phyloP scores from a whole-genome alignment of 2,888 invertebrate species.

The Noctuana brunneofusca region DNA sequence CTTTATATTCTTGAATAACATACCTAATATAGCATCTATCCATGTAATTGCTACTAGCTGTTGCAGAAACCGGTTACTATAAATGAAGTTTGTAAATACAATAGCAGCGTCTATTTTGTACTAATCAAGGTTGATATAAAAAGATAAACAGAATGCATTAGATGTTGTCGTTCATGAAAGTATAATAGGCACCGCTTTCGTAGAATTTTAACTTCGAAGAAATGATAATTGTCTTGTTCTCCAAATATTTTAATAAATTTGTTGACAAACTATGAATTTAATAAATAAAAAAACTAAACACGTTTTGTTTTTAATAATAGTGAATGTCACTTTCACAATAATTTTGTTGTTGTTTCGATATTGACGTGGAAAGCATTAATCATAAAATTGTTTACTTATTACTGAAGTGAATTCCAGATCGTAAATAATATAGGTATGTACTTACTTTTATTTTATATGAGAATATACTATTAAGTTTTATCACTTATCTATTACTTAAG shows the following conservation, averaged over 20 bases:
- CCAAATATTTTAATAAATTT: neutral
- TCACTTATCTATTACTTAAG: too few relatives aligned
- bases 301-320: too few relatives aligned
- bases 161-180: slow-evolving; percentile 15
- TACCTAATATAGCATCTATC: too few relatives aligned
- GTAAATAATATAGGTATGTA: too few relatives aligned
- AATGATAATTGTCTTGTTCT: neutral
- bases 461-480: too few relatives aligned
- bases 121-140: slow-evolving; percentile 18
- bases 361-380: too few relatives aligned
- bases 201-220: slow-evolving; percentile 8
- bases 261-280: neutral
- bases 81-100: slow-evolving; percentile 11
- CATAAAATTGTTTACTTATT: too few relatives aligned
- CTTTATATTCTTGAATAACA: too few relatives aligned
- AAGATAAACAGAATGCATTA: slow-evolving; percentile 8
- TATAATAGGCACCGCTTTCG: slow-evolving; percentile 7
- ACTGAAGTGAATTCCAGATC: too few relatives aligned
- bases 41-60: slow-evolving; percentile 8
- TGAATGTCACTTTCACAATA: too few relatives aligned
- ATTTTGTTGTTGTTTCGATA: too few relatives aligned
- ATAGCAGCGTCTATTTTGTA: slow-evolving; percentile 11
- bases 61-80: neutral
- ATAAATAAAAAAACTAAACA: neutral
- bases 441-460: too few relatives aligned